Conservation (phyloP, 2,797 vertebrate species). For the Coilia nasus region DNA sequence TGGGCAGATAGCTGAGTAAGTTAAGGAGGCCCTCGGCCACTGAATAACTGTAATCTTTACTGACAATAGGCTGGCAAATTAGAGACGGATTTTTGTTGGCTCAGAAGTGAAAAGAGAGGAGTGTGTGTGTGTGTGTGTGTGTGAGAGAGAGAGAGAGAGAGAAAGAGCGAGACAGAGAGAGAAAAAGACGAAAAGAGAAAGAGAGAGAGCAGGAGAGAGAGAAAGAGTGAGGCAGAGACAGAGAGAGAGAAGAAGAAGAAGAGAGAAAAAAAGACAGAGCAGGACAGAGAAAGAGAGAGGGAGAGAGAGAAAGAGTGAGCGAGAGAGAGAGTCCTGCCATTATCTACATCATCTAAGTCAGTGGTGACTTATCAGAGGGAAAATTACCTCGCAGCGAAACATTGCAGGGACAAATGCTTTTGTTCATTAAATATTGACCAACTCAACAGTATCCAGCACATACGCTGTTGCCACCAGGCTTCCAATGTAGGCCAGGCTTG, state of each 20-base stretch:
- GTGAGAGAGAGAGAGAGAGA: neutral
- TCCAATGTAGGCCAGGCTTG: constrained; percentile 29
- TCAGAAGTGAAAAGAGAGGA: neutral
- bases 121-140: neutral
- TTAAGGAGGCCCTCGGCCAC: neutral
- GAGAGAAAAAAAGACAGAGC: too few relatives aligned
- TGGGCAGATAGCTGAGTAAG: neutral
- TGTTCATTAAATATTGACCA: constrained; percentile 50
- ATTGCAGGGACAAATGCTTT: constrained; percentile 32
- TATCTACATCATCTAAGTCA: neutral
- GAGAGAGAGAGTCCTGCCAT: neutral
- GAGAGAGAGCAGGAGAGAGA: too few relatives aligned
- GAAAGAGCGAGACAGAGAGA: too few relatives aligned
- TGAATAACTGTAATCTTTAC: neutral
- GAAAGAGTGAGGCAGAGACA: too few relatives aligned
- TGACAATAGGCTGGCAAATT: constrained; percentile 18
- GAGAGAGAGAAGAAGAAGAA: too few relatives aligned
- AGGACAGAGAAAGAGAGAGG: too few relatives aligned
- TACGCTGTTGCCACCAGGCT: neutral
- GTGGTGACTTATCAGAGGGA: neutral
- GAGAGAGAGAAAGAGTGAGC: neutral
- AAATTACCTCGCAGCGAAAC: constrained; percentile 17
- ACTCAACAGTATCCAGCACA: constrained; percentile 14
- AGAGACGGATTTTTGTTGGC: neutral
- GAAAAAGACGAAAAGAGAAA: too few relatives aligned